Percentiles rank a stretch among this genome's conserved stretches.
These are phyloP conservation scores for Gymnocypris eckloni DNA, from an alignment of 2,797 vertebrate species.

Conservation along the genomic window DNA sequence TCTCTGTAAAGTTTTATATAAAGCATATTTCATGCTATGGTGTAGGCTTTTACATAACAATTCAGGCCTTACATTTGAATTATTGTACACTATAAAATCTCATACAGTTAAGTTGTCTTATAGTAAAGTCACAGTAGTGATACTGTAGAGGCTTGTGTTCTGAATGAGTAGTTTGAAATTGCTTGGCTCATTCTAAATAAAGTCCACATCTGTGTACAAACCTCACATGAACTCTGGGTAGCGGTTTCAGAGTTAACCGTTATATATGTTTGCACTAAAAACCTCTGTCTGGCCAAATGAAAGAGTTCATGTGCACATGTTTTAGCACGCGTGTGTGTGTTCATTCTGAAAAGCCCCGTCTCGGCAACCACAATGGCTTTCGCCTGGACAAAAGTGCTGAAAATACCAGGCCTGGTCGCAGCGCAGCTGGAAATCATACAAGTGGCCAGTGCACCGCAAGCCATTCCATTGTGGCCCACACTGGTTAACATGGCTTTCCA, in stretches of 20 bases:
- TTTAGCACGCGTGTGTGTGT: constrained; percentile 43
- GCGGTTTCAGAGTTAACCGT: constrained; percentile 60
- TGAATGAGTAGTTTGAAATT: constrained; percentile 52
- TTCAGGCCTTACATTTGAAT: background rate
- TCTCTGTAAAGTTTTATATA: background rate
- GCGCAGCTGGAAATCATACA: constrained; percentile 66
- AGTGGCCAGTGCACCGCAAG: constrained; percentile 62
- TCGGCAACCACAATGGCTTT: constrained; percentile 60
- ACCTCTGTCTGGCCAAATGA: constrained; percentile 54
- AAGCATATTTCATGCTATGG: background rate
- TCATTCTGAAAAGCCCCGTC: constrained; percentile 43
- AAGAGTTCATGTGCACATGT: constrained; percentile 53
- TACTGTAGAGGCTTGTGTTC: constrained; percentile 42
- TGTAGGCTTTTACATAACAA: background rate
- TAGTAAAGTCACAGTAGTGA: background rate
- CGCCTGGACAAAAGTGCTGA: constrained; percentile 64
- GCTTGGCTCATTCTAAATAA: constrained; percentile 61
- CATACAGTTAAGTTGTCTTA: background rate
- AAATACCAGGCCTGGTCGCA: constrained; percentile 72
- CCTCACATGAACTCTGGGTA: constrained; percentile 65
- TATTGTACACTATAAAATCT: background rate
- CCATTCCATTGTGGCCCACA: constrained; percentile 63
- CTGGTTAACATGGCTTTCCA: constrained; percentile 58
- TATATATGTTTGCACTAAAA: constrained; percentile 60
- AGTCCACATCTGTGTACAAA: constrained; percentile 68